Evolutionary conservation across 2,797 vertebrate species (phyloP).

Genomic region (Poeciliopsis presidionis): DNA sequence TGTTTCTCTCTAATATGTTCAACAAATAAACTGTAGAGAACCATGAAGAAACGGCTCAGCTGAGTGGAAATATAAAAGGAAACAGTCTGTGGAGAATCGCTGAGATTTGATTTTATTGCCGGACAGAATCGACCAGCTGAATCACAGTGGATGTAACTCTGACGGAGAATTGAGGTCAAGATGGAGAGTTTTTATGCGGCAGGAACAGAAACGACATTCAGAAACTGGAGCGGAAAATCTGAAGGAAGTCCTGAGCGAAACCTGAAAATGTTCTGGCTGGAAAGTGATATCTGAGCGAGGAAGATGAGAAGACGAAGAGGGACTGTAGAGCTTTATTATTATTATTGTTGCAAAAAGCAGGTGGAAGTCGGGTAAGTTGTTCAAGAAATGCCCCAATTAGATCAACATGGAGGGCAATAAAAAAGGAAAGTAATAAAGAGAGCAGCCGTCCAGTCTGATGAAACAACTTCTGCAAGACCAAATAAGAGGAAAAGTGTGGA

Average conservation of each 20-base stretch:
- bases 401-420: constrained; percentile 12
- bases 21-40: neutral
- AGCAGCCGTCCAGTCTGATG: neutral
- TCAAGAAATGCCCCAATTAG: neutral
- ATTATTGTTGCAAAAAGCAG: constrained; percentile 11
- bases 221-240: constrained; percentile 44
- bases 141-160: constrained; percentile 16
- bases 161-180: constrained; percentile 21
- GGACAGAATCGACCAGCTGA: neutral
- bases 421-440: neutral
- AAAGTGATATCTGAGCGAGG: constrained; percentile 25
- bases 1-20: neutral
- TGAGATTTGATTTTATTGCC: neutral
- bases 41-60: neutral
- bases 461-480: neutral
- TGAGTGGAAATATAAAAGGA: neutral
- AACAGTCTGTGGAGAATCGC: neutral
- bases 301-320: constrained; percentile 3
- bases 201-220: constrained; percentile 5
- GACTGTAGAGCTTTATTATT: neutral
- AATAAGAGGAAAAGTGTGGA: too few relatives aligned
- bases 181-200: neutral
- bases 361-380: constrained; percentile 3
- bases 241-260: constrained; percentile 2
- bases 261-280: constrained; percentile 7